These are phyloP conservation scores for Phyllotreta striolata DNA, from an alignment of 2,888 invertebrate genomes.

Conservation along the genomic window DNA sequence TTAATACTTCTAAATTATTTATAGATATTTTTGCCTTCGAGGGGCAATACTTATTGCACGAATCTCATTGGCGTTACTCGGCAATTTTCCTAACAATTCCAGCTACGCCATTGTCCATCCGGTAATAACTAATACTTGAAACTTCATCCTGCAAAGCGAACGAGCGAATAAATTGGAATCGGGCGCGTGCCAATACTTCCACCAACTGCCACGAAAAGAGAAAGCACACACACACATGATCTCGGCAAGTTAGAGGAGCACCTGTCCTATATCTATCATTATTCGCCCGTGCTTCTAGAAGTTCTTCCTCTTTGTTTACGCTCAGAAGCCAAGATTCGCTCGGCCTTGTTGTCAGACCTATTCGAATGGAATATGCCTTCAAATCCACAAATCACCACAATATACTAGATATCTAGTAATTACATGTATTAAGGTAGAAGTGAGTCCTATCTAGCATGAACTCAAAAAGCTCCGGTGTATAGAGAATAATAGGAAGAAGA, in stretches of 20 bases:
- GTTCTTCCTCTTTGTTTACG: constrained; percentile 35
- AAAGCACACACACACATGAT: constrained; percentile 48
- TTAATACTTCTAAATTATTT: constrained; percentile 30
- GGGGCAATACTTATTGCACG: no score
- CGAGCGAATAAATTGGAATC: constrained; percentile 42
- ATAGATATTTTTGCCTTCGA: constrained; percentile 11
- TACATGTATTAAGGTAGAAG: no score
- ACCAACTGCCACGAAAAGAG: constrained; percentile 56
- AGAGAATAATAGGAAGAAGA: no score
- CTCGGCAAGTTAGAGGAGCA: constrained; percentile 42
- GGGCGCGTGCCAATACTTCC: constrained; percentile 54
- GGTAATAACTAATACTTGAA: no score
- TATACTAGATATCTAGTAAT: no score
- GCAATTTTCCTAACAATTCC: no score
- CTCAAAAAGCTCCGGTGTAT: no score
- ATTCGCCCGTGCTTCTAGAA: constrained; percentile 24
- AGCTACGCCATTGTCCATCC: no score
- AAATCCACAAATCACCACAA: no score
- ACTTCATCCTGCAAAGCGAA: not conserved
- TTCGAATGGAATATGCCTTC: no score
- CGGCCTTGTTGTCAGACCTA: constrained; percentile 26
- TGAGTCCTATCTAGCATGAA: no score
- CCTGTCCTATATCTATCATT: constrained; percentile 49
- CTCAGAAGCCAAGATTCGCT: constrained; percentile 18
- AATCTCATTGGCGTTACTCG: no score